Evolutionary conservation across 2,113 vertebrate species (phyloP), one percentile per base, ranked within the genome.

Genomic region (Cavia aperea): DNA sequence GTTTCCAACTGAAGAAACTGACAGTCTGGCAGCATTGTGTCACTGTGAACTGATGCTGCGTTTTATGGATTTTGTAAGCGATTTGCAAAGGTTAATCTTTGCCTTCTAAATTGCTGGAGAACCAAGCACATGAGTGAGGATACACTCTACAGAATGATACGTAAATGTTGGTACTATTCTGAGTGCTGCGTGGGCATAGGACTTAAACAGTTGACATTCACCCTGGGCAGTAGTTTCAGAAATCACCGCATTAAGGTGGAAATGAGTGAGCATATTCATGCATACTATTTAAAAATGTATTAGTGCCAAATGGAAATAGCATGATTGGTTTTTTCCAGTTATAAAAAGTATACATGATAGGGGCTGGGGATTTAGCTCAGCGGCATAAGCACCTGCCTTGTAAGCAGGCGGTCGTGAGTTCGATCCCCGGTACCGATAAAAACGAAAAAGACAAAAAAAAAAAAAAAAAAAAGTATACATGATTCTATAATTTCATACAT

Each of bases 41-140:
- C 62, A 16, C 75, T 87, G 77, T 11, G n/a, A 26, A 36, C 54
- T 31, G 5, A 31, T 3, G 2, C 86, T 91, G 23, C 39, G 78
- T 81, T 86, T 92, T 24, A 24, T 51, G 14, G 16, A 29, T 65
- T 86, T 12, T 49, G 56, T 62, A 81, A 70, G 33, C 29, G 65
- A 62, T 95, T 90, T 91, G 51, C 89, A 92, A 81, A 95, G 43
- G 36, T 79, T 81, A 46, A 86, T 87, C 85, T 94, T 54, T 90
- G 39, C 65, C 81, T 66, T 77, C 26, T 91, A 60, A 89, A 29
- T 39, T 70, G 63, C 89, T 94, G 29, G 66, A 54, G 66, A 86
- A 43, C 56, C 62, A 91, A 24, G 63, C 18, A 75, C 33, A 49
- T 23, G 62, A 36, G 49, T 36, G 7, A 77, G 62, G 82, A 15